These are phyloP conservation scores for Luperina testacea DNA, from an alignment of 2,888 invertebrate genomes.

Conservation along the genomic window DNA sequence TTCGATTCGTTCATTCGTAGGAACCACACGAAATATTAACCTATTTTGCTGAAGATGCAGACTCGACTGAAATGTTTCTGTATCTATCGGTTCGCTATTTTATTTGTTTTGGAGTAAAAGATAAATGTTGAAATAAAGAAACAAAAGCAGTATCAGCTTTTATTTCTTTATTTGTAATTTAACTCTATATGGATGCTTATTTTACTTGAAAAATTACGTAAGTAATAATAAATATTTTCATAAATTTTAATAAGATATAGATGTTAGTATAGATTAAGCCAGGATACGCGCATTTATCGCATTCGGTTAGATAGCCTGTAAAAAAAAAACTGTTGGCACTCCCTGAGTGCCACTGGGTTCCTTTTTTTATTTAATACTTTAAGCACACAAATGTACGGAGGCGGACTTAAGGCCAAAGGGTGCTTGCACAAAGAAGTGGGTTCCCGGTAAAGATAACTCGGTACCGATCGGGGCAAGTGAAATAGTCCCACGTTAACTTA, in stretches of 20 bases:
- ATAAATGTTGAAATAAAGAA: slow-evolving; percentile 1
- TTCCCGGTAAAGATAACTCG: too few species aligned
- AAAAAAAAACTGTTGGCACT: not conserved
- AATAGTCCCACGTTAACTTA: too few species aligned
- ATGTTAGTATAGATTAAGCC: not conserved
- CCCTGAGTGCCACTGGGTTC: too few species aligned
- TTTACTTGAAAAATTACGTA: not conserved
- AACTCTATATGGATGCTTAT: not conserved
- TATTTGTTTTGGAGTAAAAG: slow-evolving; percentile 34
- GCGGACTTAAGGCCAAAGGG: too few species aligned
- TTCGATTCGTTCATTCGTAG: slow-evolving; percentile 40
- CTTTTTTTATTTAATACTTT: not conserved
- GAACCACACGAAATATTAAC: slow-evolving; percentile 46
- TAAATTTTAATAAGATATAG: not conserved
- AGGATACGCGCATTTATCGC: not conserved
- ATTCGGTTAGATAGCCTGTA: not conserved
- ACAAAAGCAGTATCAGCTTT: not conserved
- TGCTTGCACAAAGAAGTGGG: too few species aligned
- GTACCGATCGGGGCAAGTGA: too few species aligned
- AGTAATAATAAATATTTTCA: not conserved
- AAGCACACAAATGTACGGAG: not conserved
- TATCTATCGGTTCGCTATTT: slow-evolving; percentile 33
- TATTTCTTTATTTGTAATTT: not conserved
- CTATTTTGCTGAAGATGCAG: slow-evolving; percentile 52
- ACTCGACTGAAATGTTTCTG: slow-evolving; percentile 36